phyloP scores from a whole-genome alignment of 2,113 vertebrate species.

The Sciurus niger region DNA sequence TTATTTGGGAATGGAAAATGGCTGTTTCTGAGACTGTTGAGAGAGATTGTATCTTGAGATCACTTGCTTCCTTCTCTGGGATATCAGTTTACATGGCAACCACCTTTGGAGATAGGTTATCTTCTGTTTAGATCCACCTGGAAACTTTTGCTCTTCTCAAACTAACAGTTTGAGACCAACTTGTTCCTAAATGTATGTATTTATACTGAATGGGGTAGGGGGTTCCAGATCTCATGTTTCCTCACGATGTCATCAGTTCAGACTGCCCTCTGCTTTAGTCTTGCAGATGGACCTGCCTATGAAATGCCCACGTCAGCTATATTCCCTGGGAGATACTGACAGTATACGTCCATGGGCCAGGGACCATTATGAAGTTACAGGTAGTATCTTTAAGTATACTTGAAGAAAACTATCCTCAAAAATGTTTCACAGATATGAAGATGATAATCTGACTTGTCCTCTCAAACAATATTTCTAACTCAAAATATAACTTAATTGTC shows the following conservation, averaged over 20 bases:
- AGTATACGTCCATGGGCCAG: neutral
- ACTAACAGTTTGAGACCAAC: neutral
- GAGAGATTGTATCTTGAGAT: neutral
- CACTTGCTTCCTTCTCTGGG: neutral
- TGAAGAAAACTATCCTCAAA: neutral
- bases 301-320: neutral
- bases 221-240: neutral
- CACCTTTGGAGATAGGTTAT: neutral
- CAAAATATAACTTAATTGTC: neutral
- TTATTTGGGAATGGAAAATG: neutral
- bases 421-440: neutral
- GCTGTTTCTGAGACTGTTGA: neutral
- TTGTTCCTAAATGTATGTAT: neutral
- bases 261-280: neutral
- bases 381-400: neutral
- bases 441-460: neutral
- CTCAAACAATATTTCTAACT: constrained; percentile 11
- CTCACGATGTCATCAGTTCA: neutral
- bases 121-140: neutral
- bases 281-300: neutral
- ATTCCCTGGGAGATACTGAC: neutral
- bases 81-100: neutral
- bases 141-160: neutral
- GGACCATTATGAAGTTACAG: neutral
- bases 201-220: neutral